Evolutionary conservation across 2,888 invertebrate genomes (phyloP).

Genomic region (Tuta absoluta): DNA sequence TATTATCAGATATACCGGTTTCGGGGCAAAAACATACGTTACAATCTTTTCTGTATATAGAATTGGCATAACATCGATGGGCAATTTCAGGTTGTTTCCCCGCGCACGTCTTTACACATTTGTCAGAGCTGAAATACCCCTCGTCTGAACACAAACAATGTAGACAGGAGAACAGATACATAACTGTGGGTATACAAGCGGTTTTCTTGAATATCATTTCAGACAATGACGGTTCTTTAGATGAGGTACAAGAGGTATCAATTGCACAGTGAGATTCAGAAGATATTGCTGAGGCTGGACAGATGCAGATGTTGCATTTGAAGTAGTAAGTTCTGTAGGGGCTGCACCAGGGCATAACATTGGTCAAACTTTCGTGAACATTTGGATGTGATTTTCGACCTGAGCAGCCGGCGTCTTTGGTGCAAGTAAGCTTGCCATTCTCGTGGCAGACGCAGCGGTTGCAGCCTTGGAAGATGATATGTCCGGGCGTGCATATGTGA

Average conservation of each 20-base stretch:
- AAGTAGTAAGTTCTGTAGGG: constrained; percentile 65
- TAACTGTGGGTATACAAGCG: constrained; percentile 65
- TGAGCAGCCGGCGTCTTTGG: constrained; percentile 47
- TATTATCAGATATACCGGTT: constrained; percentile 48
- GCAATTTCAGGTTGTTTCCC: constrained; percentile 28
- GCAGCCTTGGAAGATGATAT: constrained; percentile 63
- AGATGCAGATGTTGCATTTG: constrained; percentile 67
- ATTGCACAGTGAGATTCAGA: constrained; percentile 62
- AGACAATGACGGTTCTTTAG: constrained; percentile 35
- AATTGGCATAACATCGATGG: constrained; percentile 55
- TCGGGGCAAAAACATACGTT: constrained; percentile 64
- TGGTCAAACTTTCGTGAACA: constrained; percentile 21
- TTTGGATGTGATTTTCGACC: background rate
- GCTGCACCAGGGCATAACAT: constrained; percentile 49
- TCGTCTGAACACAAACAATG: constrained; percentile 65
- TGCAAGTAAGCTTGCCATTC: constrained; percentile 58
- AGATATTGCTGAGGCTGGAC: constrained; percentile 62
- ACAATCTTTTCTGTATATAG: constrained; percentile 60
- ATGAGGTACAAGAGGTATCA: constrained; percentile 56
- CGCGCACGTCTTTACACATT: constrained; percentile 63
- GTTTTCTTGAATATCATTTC: constrained; percentile 45
- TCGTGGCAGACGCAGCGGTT: constrained; percentile 65
- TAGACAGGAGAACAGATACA: constrained; percentile 66
- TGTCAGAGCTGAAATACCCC: constrained; percentile 56
- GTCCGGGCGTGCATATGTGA: constrained; percentile 54